These are phyloP conservation scores for Drosophila atripex DNA, from an alignment of 2,888 invertebrate genomes.

Conservation along the genomic window DNA sequence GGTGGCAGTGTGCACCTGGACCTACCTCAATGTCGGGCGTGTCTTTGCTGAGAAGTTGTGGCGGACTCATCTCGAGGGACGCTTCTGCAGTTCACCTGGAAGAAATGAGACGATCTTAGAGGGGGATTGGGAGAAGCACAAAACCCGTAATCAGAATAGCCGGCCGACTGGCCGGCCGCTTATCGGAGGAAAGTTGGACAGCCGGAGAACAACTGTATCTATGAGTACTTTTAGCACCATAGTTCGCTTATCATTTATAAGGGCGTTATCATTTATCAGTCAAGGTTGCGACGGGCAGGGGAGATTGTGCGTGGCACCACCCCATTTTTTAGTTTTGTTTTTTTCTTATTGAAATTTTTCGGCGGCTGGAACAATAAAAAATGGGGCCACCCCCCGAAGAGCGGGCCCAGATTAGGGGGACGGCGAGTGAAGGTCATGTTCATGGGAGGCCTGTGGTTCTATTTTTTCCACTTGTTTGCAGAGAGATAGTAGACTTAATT, in stretches of 20 bases:
- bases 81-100: background rate
- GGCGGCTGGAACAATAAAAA: background rate
- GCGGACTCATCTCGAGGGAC: conserved; percentile 82
- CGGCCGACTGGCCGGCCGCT: background rate
- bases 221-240: conserved; percentile 22
- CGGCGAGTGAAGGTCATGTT: conserved; percentile 9
- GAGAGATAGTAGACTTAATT: conserved; percentile 1
- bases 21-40: conserved; percentile 93
- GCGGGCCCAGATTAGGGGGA: conserved; percentile 11
- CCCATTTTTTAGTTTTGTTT: conserved; percentile 14
- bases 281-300: conserved; percentile 49
- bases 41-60: conserved; percentile 87
- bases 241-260: conserved; percentile 19
- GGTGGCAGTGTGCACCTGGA: background rate
- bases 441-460: conserved; percentile 11
- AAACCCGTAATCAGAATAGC: background rate
- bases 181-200: conserved; percentile 10
- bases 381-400: conserved; percentile 30
- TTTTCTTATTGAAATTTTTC: background rate
- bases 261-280: conserved; percentile 49
- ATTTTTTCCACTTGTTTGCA: background rate
- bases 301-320: conserved; percentile 40
- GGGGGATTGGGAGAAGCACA: background rate
- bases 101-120: background rate
- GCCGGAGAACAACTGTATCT: conserved; percentile 23